Evolutionary conservation across 2,797 vertebrate species (phyloP), one percentile per base, ranked within the genome.

Genomic region (Chromis chromis): DNA sequence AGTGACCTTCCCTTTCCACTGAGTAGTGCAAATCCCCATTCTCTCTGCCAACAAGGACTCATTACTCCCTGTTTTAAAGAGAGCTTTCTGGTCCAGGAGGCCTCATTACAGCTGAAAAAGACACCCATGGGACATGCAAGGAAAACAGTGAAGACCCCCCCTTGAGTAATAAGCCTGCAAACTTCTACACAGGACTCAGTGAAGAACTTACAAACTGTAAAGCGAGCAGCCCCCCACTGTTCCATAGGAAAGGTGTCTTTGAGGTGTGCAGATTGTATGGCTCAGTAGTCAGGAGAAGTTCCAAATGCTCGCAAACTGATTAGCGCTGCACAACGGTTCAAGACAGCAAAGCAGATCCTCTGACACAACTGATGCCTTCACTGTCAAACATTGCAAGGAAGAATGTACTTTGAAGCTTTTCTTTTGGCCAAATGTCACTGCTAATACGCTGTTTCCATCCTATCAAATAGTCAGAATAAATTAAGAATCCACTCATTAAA

Each of bases 71-170:
- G 79, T 91, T 94, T 94, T 94, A 93, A 94, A 95, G 92, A 90
- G 88, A 94, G 90, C 88, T 90, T 90, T 92, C 89, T 91, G 91
- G 93, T 94, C 94, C 93, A 93, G 89, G 85, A 95, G 93, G 94
- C 93, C 93, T 95, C 94, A 95, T 95, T 95, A 95, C 92, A 94
- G 94, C 92, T 90, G 91, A 91, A 93, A 94, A 95, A 94, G 93
- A 94, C 93, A 93, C 94, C 94, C 93, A 94, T 93, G 94, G 93
- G 94, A 94, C 91, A 83, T 73, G 67, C 81, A 83, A 88, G 88
- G 88, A 93, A 93, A 94, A 95, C 92, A 94, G 83, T 88, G 87
- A 91, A 92, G 93, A 92, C 91, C 92, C 91, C 91, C 92, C 92
- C 90, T 92, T 80, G 93, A 93, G 92, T 93, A 94, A 93, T 93